Conservation (phyloP, 1,140 invertebrate species). For the Zophobas morio region DNA sequence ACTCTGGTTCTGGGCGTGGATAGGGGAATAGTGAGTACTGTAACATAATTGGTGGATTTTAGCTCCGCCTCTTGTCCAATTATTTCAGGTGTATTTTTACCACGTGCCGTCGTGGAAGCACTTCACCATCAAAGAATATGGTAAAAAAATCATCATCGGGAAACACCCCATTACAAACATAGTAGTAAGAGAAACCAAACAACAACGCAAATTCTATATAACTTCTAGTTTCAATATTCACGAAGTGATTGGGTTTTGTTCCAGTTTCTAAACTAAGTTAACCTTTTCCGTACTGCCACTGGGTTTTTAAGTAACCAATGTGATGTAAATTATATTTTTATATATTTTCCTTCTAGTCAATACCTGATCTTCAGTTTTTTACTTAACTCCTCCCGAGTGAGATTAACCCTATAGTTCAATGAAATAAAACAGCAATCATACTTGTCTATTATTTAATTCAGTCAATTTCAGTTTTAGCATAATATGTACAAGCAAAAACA, state of each 20-base stretch:
- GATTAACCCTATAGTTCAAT: not conserved
- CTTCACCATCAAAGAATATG: conserved; percentile 60
- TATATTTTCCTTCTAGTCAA: conserved; percentile 4
- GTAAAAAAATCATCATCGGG: conserved; percentile 58
- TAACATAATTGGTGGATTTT: not conserved
- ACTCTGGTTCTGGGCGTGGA: conserved; percentile 62
- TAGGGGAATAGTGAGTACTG: conserved; percentile 60
- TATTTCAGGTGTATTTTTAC: conserved; percentile 63
- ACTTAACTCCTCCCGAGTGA: conserved; percentile 8
- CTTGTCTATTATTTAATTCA: conserved; percentile 27
- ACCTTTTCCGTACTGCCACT: not conserved
- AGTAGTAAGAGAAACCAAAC: conserved; percentile 58
- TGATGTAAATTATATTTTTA: too few relatives aligned
- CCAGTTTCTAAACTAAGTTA: conserved; percentile 35
- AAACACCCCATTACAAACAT: conserved; percentile 63
- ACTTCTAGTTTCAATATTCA: conserved; percentile 62
- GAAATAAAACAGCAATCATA: conserved; percentile 12
- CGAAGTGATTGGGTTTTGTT: conserved; percentile 57
- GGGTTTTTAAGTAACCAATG: not conserved
- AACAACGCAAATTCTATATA: conserved; percentile 61
- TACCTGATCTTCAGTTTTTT: conserved; percentile 8
- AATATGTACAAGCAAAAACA: conserved; percentile 51
- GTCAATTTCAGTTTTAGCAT: conserved; percentile 48
- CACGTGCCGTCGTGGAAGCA: conserved; percentile 62
- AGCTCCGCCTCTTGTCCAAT: not conserved